phyloP scores from a whole-genome alignment of 2,797 vertebrate genomes.

The Hemitrygon akajei region DNA sequence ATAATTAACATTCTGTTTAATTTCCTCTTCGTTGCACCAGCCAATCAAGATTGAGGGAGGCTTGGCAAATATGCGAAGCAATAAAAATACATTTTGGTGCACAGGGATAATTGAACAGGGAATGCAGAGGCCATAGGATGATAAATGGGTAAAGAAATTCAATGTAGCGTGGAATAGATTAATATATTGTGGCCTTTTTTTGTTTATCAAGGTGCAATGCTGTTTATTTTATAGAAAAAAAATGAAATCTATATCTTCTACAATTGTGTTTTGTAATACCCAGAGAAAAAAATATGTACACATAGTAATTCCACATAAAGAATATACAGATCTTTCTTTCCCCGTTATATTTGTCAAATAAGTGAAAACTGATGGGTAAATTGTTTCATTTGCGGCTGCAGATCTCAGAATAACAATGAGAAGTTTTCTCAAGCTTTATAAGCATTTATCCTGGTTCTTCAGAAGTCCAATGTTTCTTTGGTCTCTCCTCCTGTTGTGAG shows the following conservation, averaged over 20 bases:
- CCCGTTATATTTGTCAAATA: background rate
- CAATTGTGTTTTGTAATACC: background rate
- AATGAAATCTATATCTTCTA: background rate
- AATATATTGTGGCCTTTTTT: background rate
- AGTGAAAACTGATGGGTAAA: background rate
- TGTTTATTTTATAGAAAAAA: background rate
- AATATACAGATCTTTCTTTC: background rate
- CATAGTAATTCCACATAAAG: background rate
- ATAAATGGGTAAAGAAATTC: constrained; percentile 28
- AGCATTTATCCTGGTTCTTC: background rate
- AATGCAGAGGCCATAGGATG: constrained; percentile 21
- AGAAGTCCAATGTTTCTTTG: background rate
- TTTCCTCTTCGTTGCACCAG: background rate
- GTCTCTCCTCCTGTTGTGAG: background rate
- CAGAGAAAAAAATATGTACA: background rate
- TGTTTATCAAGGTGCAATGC: background rate
- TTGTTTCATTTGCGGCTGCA: background rate
- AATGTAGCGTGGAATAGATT: background rate
- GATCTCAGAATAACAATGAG: background rate
- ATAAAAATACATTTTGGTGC: background rate
- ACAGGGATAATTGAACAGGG: constrained; percentile 32
- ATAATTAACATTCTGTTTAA: constrained; percentile 30
- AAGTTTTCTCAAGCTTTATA: no score
- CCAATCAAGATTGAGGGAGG: background rate
- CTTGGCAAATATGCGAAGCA: background rate